These are phyloP conservation scores for Syritta pipiens DNA, from an alignment of 2,888 invertebrate species.

Conservation along the genomic window DNA sequence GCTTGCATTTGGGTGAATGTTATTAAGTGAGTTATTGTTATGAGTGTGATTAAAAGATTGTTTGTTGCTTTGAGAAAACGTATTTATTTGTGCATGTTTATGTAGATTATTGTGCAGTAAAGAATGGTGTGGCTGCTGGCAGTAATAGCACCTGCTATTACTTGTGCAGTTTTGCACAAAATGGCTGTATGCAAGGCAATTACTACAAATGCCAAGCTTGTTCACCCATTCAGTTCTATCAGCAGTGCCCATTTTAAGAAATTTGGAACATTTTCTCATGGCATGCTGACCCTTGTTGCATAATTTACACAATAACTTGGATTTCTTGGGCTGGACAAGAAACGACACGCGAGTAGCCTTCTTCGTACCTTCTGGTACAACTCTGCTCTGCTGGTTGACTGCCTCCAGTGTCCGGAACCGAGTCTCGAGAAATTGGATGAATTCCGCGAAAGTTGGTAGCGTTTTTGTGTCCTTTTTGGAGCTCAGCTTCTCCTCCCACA, in stretches of 20 bases:
- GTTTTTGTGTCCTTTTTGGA: too few species aligned
- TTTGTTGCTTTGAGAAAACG: not conserved
- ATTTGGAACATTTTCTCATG: conserved; percentile 4
- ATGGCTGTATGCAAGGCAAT: conserved; percentile 7
- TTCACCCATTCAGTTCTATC: not conserved
- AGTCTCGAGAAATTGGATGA: too few species aligned
- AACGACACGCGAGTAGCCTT: too few species aligned
- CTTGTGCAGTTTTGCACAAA: not conserved
- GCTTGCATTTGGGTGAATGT: not conserved
- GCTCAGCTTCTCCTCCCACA: too few species aligned
- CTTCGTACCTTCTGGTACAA: too few species aligned
- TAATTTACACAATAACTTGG: too few species aligned
- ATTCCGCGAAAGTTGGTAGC: too few species aligned
- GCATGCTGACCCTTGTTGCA: conserved; percentile 9
- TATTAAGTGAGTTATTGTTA: not conserved
- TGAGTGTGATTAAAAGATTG: not conserved
- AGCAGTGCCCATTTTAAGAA: conserved; percentile 11
- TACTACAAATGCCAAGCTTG: not conserved
- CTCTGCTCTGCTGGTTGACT: too few species aligned
- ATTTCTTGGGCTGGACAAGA: too few species aligned
- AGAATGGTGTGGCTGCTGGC: conserved; percentile 4
- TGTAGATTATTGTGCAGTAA: not conserved
- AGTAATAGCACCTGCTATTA: not conserved
- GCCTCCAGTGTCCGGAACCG: too few species aligned
- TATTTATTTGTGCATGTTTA: not conserved